Evolutionary conservation across 2,888 invertebrate species (phyloP), one percentile per base, ranked within the genome.

Genomic region (Nymphalis polychloros): DNA sequence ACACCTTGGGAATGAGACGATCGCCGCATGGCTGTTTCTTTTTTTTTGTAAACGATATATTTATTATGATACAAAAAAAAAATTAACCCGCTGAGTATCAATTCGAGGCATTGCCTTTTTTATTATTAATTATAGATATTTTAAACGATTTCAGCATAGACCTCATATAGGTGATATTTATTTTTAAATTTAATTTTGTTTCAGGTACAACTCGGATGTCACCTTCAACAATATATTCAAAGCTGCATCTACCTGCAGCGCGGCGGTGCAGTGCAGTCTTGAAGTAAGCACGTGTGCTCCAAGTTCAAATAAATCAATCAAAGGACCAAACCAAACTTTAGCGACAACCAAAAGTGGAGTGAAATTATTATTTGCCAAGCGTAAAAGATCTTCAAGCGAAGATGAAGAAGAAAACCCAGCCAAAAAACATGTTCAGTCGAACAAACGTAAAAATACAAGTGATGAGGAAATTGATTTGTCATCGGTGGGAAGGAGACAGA

Each of bases 201-300:
- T 16, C 71, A 76, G 76, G 6, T 71, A 64, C 48, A 52, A 19
- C 23, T 67, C 64, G 0, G 70, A 73, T 35, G 68, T 64, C 16
- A 70, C 47, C n/a, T 72, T 72, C 55, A 59, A 72, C 35, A 67
- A 55, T 13, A 35, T 71, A n/a, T 17, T 69, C 8, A 67, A 68
- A 27, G 59, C 68, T 0, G 3, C 46, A 41, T 13, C 41, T 8
- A 72, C 70, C 4, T 66, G 55, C 3, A 61, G 47, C 8, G 52
- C 67, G 31, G 73, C 49, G 0, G 53, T 64, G 13, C 75, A 75
- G 64, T 70, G 68, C 50, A 65, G 49, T 17, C 31, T 31, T n/a
- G 53, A 55, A 55, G 27, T n/a, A 16, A 55, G n/a, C 7, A 17
- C n/a, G 0, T 27, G 23, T 7, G 17, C 31, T 3, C 31, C 52